Conservation (phyloP, 2,888 invertebrate species). For the Acanthosoma haemorrhoidale region DNA sequence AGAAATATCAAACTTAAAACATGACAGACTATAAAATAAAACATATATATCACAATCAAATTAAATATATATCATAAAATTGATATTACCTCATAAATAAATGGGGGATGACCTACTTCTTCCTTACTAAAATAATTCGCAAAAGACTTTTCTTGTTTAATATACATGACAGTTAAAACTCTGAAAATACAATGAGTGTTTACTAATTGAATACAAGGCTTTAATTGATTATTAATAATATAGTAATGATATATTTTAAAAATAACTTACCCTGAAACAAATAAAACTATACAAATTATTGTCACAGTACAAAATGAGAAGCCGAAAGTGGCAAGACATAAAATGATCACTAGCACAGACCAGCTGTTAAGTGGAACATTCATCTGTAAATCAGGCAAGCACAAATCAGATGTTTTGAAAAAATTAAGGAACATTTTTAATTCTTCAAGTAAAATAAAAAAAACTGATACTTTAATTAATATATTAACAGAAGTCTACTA, state of each 20-base stretch:
- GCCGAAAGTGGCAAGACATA: constrained; percentile 39
- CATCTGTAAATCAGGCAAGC: constrained; percentile 21
- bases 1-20: no score
- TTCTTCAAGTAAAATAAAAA: background rate
- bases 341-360: constrained; percentile 35
- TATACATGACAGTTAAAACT: constrained; percentile 32
- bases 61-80: no score
- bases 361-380: constrained; percentile 33
- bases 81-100: constrained; percentile 35
- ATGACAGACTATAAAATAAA: no score
- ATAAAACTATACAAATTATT: constrained; percentile 28
- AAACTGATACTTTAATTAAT: background rate
- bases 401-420: background rate
- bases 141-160: constrained; percentile 32
- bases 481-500: background rate
- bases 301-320: constrained; percentile 34
- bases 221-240: background rate
- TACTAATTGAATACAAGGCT: no score
- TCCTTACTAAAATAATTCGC: constrained; percentile 31
- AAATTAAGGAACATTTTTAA: background rate
- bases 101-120: constrained; percentile 22
- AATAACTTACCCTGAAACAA: constrained; percentile 33
- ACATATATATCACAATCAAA: no score
- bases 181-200: constrained; percentile 11
- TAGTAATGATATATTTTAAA: background rate